A percentile compares a stretch with the other conserved stretches of the same genome.
These are phyloP conservation scores for Phocoena phocoena DNA, from an alignment of 2,113 vertebrate genomes.

Conservation along the genomic window DNA sequence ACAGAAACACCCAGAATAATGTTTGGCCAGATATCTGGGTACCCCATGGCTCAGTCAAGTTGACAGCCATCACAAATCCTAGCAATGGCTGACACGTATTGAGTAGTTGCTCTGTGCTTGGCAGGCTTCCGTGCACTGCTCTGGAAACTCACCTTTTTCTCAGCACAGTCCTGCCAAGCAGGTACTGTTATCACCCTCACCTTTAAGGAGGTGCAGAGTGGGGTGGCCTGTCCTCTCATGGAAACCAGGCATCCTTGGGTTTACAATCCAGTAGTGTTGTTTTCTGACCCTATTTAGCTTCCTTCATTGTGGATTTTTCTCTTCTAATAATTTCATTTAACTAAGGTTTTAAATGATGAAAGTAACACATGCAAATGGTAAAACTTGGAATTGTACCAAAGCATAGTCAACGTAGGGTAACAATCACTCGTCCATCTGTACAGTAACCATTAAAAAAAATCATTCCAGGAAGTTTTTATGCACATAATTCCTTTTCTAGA, in stretches of 20 bases:
- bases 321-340: background rate
- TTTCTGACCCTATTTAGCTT: background rate
- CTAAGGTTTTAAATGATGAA: background rate
- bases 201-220: background rate
- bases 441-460: background rate
- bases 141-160: background rate
- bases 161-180: background rate
- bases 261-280: background rate
- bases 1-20: background rate
- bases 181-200: background rate
- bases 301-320: background rate
- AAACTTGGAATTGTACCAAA: background rate
- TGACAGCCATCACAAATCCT: background rate
- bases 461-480: background rate
- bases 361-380: background rate
- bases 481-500: background rate
- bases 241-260: background rate
- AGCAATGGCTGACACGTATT: background rate
- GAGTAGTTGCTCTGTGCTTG: background rate
- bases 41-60: background rate
- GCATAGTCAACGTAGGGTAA: background rate
- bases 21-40: background rate
- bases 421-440: background rate
- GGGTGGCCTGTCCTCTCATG: background rate
- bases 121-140: background rate